phyloP scores from a whole-genome alignment of 2,888 invertebrate species.

The Eutolmus rufibarbis region DNA sequence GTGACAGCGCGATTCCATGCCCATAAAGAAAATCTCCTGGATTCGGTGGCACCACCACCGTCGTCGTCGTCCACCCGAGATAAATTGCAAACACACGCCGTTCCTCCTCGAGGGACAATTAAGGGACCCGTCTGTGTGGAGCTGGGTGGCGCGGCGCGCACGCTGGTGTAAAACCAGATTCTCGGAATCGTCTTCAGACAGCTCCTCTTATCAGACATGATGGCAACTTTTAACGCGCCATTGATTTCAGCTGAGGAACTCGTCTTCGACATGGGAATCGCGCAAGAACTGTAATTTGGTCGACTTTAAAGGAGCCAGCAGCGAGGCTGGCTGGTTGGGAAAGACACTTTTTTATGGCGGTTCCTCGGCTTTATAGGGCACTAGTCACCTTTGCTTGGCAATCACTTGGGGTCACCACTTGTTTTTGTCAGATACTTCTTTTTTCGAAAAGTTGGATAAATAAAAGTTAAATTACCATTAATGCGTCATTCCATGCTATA shows the following conservation, averaged over 20 bases:
- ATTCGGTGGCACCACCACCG: neutral
- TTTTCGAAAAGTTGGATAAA: neutral
- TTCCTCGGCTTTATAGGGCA: neutral
- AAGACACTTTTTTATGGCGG: neutral
- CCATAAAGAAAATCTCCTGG: slow-evolving; percentile 6
- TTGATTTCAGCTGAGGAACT: slow-evolving; percentile 28
- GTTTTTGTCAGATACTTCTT: neutral
- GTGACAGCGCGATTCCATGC: neutral
- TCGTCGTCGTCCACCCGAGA: neutral
- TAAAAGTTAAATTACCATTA: too few species aligned
- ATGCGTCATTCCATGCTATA: too few species aligned
- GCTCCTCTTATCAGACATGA: slow-evolving; percentile 47
- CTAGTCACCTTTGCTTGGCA: neutral
- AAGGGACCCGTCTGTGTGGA: neutral
- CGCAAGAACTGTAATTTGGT: neutral
- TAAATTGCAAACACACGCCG: slow-evolving; percentile 31
- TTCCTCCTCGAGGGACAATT: slow-evolving; percentile 26
- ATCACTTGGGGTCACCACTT: neutral
- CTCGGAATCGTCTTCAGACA: slow-evolving; percentile 21
- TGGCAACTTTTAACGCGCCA: slow-evolving; percentile 48
- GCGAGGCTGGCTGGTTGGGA: neutral
- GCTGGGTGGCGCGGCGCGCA: neutral
- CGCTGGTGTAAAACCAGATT: slow-evolving; percentile 12
- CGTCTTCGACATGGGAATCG: neutral
- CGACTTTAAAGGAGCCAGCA: neutral